Percentiles rank a stretch among this genome's conserved stretches.
These are phyloP conservation scores for Conger conger DNA, from an alignment of 2,113 vertebrate genomes.

Conservation along the genomic window DNA sequence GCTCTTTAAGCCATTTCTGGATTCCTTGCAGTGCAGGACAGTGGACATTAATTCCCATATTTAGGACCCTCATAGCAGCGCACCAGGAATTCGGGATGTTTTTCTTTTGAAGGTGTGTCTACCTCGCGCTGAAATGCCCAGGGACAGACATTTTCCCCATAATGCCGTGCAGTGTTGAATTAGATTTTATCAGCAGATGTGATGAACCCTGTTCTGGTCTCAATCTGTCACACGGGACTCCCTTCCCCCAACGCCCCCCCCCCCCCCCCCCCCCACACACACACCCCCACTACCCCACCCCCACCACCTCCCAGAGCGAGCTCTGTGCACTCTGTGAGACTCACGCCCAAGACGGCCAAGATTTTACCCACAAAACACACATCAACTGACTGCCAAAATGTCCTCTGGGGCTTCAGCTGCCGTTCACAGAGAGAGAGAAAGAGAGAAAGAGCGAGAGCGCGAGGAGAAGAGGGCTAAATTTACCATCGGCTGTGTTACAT, in stretches of 20 bases:
- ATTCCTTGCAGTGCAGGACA: neutral
- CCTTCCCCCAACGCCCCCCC: neutral
- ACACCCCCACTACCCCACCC: too few species aligned
- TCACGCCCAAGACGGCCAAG: neutral
- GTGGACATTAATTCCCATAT: neutral
- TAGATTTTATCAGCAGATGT: neutral
- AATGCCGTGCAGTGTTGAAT: neutral
- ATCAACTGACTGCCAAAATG: neutral
- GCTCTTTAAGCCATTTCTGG: neutral
- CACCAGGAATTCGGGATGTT: neutral
- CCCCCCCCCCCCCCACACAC: too few species aligned
- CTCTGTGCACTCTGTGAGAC: neutral
- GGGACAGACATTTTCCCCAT: neutral
- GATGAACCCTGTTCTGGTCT: neutral
- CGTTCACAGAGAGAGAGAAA: neutral
- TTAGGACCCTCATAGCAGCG: neutral
- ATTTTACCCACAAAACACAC: neutral
- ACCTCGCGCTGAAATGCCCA: neutral
- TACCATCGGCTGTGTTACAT: neutral
- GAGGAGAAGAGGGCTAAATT: neutral
- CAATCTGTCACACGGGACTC: neutral
- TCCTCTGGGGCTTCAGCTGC: neutral
- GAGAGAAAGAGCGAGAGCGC: neutral
- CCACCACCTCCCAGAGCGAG: too few species aligned
- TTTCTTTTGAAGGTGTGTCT: neutral